Evolutionary conservation across 2,797 vertebrate genomes (phyloP).

Genomic region (Cyprinella venusta): DNA sequence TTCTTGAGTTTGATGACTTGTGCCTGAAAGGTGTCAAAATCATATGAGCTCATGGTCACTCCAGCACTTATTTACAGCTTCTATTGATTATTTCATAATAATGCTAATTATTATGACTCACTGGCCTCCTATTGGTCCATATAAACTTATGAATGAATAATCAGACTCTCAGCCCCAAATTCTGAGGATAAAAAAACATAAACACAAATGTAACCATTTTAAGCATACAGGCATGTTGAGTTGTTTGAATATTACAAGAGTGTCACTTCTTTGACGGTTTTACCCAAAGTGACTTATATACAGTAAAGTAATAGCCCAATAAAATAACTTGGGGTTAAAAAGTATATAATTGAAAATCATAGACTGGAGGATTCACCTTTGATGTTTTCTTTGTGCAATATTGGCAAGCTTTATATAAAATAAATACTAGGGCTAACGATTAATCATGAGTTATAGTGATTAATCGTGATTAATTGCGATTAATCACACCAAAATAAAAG

Average conservation of each 20-base stretch:
- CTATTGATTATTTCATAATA: neutral
- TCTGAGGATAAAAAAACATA: neutral
- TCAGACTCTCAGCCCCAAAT: neutral
- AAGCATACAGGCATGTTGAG: neutral
- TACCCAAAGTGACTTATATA: neutral
- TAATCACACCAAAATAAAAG: too few relatives aligned
- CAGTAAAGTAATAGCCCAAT: neutral
- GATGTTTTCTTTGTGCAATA: neutral
- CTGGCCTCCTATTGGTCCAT: neutral
- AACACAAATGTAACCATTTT: neutral
- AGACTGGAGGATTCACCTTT: neutral
- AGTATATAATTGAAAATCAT: neutral
- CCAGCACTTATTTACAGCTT: slow-evolving; percentile 6
- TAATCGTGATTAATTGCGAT: too few relatives aligned
- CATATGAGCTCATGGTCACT: neutral
- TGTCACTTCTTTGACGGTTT: neutral
- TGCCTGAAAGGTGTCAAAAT: slow-evolving; percentile 8
- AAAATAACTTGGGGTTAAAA: neutral
- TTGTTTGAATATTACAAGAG: neutral
- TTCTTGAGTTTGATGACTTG: neutral
- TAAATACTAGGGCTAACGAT: neutral
- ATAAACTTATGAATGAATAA: neutral
- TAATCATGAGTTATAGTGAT: too few relatives aligned
- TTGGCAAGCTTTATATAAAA: neutral
- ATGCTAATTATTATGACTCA: neutral